Evolutionary conservation across 2,888 invertebrate genomes (phyloP).

Genomic region (Idaea biselata): DNA sequence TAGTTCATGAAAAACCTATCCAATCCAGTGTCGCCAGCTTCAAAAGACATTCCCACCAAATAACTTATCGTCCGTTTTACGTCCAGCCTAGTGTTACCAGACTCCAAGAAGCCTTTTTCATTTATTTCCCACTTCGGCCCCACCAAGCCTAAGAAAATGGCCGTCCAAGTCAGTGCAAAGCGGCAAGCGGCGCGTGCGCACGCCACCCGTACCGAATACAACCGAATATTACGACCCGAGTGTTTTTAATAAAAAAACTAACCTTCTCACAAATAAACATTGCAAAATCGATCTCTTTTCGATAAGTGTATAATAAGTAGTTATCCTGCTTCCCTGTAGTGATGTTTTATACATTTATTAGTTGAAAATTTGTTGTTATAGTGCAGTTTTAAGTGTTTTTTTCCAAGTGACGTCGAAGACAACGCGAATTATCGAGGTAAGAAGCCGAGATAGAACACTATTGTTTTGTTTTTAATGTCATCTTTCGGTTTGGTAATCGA

Average conservation of each 20-base stretch:
- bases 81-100: not conserved
- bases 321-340: not conserved
- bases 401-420: slow-evolving; percentile 5
- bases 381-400: slow-evolving; percentile 44
- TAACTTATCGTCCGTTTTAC: too few species aligned
- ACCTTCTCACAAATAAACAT: not conserved
- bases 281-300: slow-evolving; percentile 12
- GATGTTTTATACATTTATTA: slow-evolving; percentile 37
- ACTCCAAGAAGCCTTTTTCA: slow-evolving; percentile 42
- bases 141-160: slow-evolving; percentile 66
- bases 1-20: too few species aligned
- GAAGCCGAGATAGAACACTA: slow-evolving; percentile 1
- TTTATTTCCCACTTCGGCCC: slow-evolving; percentile 69
- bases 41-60: too few species aligned
- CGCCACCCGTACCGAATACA: slow-evolving; percentile 34
- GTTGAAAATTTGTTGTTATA: slow-evolving; percentile 71
- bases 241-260: slow-evolving; percentile 2
- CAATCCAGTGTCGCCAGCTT: too few species aligned
- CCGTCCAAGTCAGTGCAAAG: slow-evolving; percentile 65
- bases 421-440: not conserved
- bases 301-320: slow-evolving; percentile 5
- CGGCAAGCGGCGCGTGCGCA: slow-evolving; percentile 62
- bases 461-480: not conserved
- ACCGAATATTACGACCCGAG: slow-evolving; percentile 34
- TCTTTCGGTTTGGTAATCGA: not conserved